Evolutionary conservation across 2,113 vertebrate genomes (phyloP), one percentile per base, ranked within the genome.

Genomic region (Tonatia bakeri): DNA sequence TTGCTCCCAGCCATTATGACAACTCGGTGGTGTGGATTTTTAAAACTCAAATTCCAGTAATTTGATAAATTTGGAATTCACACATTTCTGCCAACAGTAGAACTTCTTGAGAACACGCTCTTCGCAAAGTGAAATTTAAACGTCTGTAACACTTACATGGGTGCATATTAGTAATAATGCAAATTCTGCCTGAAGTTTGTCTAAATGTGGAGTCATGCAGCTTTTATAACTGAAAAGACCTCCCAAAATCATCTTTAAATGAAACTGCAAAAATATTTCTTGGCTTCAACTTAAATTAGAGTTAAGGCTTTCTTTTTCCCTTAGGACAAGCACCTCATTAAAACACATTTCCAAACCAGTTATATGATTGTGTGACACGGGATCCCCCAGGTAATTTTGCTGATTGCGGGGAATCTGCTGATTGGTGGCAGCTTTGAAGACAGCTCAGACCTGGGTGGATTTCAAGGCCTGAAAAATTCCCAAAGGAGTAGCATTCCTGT

Each of bases 261-360:
- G 36, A 90, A 91, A 69, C 14, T 67, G 31, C 20, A 89, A 61
- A 89, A 59, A 69, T 19, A 31, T 70, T 56, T 36, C 50, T 92
- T 89, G 50, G n/a, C 40, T 94, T 91, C 61, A 77, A 54, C 36
- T 90, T 93, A 87, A 88, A 84, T 96, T 92, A 90, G n/a, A 88
- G 45, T 81, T 56, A 90, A 65, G 1, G 31, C 10, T 64, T 87
- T 64, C 22, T 54, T 79, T 64, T 84, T 40, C 76, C 40, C 40
- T 43, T 13, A 47, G 82, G 56, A 93, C 54, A 77, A 86, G 8
- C n/a, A 45, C 54, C 36, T 93, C 77, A 90, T 96, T 96, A 89
- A 67, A 91, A 94, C 56, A 59, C 36, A 86, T 80, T 95, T 97
- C 40, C 40, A 79, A 82, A 50, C 26, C 52, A 47, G 24, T 81